phyloP scores from a whole-genome alignment of 2,113 vertebrate genomes.

The Chloropsis hardwickii region DNA sequence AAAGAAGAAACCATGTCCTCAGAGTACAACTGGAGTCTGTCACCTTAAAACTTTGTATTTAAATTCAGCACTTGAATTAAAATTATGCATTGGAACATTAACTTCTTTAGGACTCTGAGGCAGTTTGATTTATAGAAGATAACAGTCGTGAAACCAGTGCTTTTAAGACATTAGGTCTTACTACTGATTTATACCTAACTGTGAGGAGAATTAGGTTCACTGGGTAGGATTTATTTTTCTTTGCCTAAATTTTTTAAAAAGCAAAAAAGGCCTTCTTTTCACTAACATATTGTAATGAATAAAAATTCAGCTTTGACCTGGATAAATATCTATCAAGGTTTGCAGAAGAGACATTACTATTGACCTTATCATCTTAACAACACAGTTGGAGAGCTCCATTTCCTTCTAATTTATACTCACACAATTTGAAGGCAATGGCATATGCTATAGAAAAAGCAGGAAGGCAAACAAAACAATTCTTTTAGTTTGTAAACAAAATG shows the following conservation, averaged over 20 bases:
- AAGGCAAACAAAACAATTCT: not conserved
- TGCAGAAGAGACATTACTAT: not conserved
- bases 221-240: not conserved
- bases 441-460: not conserved
- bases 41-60: not conserved
- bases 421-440: conserved; percentile 4
- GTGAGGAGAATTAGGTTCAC: not conserved
- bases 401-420: not conserved
- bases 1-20: not conserved
- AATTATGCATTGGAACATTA: not conserved
- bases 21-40: not conserved
- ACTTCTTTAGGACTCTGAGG: not conserved
- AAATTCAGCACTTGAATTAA: not conserved
- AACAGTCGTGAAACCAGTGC: not conserved
- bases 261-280: not conserved
- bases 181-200: not conserved
- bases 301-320: conserved; percentile 10
- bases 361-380: conserved; percentile 44
- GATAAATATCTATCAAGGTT: conserved; percentile 23
- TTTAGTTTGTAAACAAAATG: conserved; percentile 37
- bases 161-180: not conserved
- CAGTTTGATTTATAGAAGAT: not conserved
- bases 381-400: not conserved
- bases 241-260: not conserved
- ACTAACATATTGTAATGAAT: not conserved